Conservation (phyloP, 2,888 invertebrate species). For the Blera fallax region DNA sequence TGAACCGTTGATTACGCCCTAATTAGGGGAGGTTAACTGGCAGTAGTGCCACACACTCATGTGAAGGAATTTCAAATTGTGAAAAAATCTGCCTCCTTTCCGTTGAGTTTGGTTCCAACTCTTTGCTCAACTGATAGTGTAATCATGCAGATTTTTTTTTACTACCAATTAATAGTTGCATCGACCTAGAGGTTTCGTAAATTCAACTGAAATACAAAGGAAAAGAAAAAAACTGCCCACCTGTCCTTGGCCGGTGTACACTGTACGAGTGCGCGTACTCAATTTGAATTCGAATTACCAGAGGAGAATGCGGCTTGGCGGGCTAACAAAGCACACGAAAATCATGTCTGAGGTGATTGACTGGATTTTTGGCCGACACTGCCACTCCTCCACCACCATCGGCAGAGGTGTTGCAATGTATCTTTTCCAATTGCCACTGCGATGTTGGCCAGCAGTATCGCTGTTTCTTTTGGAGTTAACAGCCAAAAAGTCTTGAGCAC, state of each 20-base stretch:
- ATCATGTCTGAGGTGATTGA: slow-evolving; percentile 53
- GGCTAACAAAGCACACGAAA: slow-evolving; percentile 19
- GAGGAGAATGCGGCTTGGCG: neutral
- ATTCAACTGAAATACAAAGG: neutral
- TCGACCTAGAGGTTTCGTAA: slow-evolving; percentile 7
- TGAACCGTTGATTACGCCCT: neutral
- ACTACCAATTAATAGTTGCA: slow-evolving; percentile 19
- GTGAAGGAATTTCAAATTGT: neutral
- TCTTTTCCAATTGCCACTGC: neutral
- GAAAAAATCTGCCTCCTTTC: neutral
- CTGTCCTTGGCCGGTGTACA: slow-evolving; percentile 45
- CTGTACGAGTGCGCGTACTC: neutral
- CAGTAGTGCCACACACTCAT: neutral
- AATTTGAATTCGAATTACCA: neutral
- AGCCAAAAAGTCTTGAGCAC: slow-evolving; percentile 8
- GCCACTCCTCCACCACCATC: slow-evolving; percentile 28
- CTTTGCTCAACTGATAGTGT: slow-evolving; percentile 3
- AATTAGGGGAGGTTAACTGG: neutral
- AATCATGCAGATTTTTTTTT: slow-evolving; percentile 6
- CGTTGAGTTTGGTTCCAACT: neutral
- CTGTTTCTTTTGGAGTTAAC: neutral
- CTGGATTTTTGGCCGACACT: slow-evolving; percentile 34
- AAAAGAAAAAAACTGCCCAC: slow-evolving; percentile 1
- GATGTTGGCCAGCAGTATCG: neutral
- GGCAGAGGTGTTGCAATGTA: neutral